A percentile compares a stretch with the other conserved stretches of the same genome.
Evolutionary conservation across 2,113 vertebrate genomes (phyloP).

Genomic region (Lampris incognitus): DNA sequence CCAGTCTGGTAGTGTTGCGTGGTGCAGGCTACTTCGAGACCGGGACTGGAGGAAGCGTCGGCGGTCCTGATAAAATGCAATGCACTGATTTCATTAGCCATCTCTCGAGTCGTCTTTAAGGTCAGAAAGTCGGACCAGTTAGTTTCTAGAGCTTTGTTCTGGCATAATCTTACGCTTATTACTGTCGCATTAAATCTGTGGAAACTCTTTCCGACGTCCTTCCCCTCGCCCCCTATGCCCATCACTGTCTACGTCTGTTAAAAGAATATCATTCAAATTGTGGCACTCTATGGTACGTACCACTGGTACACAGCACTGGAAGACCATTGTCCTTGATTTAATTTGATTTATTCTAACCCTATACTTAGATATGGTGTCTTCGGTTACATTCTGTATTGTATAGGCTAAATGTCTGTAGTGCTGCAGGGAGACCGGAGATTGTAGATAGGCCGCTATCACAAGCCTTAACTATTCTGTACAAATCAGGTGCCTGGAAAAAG

Average conservation of each 20-base stretch:
- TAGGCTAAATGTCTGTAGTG: background rate
- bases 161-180: slow-evolving; percentile 54
- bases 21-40: background rate
- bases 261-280: slow-evolving; percentile 27
- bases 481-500: background rate
- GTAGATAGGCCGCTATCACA: background rate
- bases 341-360: slow-evolving; percentile 27
- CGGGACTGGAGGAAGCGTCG: slow-evolving; percentile 13
- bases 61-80: slow-evolving; percentile 50
- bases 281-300: slow-evolving; percentile 14
- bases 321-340: slow-evolving; percentile 45
- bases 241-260: slow-evolving; percentile 34
- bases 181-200: slow-evolving; percentile 42
- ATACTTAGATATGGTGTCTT: background rate
- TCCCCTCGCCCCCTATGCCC: slow-evolving; percentile 22
- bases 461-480: background rate
- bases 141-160: slow-evolving; percentile 28
- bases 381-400: background rate
- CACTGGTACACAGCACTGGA: slow-evolving; percentile 14
- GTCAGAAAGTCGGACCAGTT: background rate
- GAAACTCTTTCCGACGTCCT: slow-evolving; percentile 8
- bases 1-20: slow-evolving; percentile 8
- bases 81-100: slow-evolving; percentile 45
- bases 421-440: background rate
- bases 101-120: background rate